Conservation (phyloP, 2,888 invertebrate genomes). For the Salticus scenicus region DNA sequence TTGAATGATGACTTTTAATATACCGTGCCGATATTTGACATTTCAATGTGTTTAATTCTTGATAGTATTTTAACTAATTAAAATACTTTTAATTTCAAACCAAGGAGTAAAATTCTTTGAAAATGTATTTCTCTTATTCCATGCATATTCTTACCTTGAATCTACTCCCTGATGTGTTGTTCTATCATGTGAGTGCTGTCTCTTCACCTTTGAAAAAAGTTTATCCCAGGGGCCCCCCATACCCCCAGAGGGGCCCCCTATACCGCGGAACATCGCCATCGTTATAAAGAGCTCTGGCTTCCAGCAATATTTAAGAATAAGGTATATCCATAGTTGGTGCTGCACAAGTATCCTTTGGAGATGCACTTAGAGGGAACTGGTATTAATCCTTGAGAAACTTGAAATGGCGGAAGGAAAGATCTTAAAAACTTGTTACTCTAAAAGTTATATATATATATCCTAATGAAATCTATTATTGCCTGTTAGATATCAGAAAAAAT, state of each 20-base stretch:
- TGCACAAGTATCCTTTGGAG: not conserved
- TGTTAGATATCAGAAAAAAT: constrained; percentile 7
- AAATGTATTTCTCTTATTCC: too few species aligned
- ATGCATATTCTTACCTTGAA: constrained; percentile 41
- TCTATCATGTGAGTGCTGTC: constrained; percentile 35
- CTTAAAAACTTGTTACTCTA: not conserved
- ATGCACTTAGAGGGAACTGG: too few species aligned
- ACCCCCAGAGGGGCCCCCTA: constrained; percentile 56
- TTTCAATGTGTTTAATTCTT: too few species aligned
- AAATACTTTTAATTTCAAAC: too few species aligned
- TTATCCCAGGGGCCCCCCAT: constrained; percentile 70
- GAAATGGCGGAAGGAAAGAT: too few species aligned
- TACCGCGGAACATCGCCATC: constrained; percentile 65
- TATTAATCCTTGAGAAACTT: not conserved
- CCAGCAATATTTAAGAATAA: not conserved
- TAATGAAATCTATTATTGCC: constrained; percentile 14
- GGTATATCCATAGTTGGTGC: constrained; percentile 10
- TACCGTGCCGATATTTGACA: too few species aligned
- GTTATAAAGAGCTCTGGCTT: not conserved
- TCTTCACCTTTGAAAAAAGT: constrained; percentile 61
- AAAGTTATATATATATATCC: not conserved
- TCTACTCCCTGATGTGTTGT: constrained; percentile 45
- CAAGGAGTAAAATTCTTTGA: too few species aligned
- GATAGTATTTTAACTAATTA: too few species aligned
- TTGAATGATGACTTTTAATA: too few species aligned